phyloP scores from a whole-genome alignment of 1,140 invertebrate species.

The Zaprionus africanus region DNA sequence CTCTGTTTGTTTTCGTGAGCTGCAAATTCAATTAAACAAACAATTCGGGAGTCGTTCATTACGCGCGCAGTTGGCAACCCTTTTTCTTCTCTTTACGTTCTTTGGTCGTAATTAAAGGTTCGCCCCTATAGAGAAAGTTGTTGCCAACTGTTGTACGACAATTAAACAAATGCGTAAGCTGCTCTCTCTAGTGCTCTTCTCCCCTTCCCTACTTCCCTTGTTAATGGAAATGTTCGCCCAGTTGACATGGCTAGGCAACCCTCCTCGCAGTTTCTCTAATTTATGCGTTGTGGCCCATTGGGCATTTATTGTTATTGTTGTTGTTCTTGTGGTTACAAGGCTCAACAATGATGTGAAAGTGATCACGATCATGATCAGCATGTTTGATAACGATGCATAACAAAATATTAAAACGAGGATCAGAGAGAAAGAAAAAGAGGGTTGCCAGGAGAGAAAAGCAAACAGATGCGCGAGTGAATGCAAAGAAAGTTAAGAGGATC shows the following conservation, averaged over 20 bases:
- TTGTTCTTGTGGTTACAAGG: conserved; percentile 17
- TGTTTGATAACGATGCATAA: conserved; percentile 17
- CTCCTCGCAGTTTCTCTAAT: conserved; percentile 43
- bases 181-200: background rate
- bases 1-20: conserved; percentile 58
- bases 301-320: conserved; percentile 54
- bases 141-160: conserved; percentile 29
- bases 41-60: conserved; percentile 34
- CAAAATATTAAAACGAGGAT: conserved; percentile 30
- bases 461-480: conserved; percentile 11
- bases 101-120: background rate
- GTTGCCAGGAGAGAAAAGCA: conserved; percentile 27
- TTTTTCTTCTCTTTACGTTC: conserved; percentile 37
- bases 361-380: conserved; percentile 29
- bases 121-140: conserved; percentile 60
- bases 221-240: conserved; percentile 72
- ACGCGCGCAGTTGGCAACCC: conserved; percentile 22
- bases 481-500: conserved; percentile 17
- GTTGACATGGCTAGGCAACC: conserved; percentile 27
- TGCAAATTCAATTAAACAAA: conserved; percentile 75
- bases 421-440: conserved; percentile 8
- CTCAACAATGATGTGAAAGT: conserved; percentile 18
- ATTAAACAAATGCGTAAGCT: conserved; percentile 14
- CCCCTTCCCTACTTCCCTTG: conserved; percentile 3
- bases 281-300: conserved; percentile 72